A percentile compares a stretch with the other conserved stretches of the same genome.
phyloP scores from a whole-genome alignment of 2,113 vertebrate genomes.

The Mormyrus lacerda region DNA sequence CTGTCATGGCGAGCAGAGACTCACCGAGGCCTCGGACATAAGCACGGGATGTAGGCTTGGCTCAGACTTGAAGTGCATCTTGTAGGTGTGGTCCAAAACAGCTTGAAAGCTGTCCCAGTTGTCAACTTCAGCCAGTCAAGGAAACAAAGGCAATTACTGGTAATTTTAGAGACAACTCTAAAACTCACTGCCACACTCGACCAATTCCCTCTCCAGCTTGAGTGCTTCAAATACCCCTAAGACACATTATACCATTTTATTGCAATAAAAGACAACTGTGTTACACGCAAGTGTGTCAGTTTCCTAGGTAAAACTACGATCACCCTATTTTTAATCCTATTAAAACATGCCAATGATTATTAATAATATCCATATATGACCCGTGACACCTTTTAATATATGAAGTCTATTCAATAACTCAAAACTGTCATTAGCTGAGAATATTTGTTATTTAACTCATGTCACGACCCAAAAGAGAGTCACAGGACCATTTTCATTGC shows the following conservation, averaged over 20 bases:
- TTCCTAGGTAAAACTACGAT: background rate
- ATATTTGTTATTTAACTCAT: background rate
- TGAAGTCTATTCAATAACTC: background rate
- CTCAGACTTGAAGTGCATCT: slow-evolving; percentile 98
- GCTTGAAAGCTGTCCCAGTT: slow-evolving; percentile 99
- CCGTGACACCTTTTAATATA: background rate
- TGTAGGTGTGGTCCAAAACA: slow-evolving; percentile 94
- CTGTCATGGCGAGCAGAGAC: slow-evolving; percentile 26
- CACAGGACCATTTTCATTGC: background rate
- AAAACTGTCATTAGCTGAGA: background rate
- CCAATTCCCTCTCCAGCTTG: background rate
- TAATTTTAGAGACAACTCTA: background rate
- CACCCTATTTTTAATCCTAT: background rate
- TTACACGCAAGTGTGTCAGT: background rate
- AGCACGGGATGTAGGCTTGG: slow-evolving; percentile 92
- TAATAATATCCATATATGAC: background rate
- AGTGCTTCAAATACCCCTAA: background rate
- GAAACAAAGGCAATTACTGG: background rate
- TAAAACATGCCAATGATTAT: background rate
- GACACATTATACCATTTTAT: background rate
- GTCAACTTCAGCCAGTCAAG: slow-evolving; percentile 72
- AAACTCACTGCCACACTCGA: background rate
- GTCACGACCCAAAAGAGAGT: background rate
- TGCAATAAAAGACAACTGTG: background rate
- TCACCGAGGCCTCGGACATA: slow-evolving; percentile 97